These are phyloP conservation scores for Pyrgus malvae DNA, from an alignment of 2,888 invertebrate species.

Conservation along the genomic window DNA sequence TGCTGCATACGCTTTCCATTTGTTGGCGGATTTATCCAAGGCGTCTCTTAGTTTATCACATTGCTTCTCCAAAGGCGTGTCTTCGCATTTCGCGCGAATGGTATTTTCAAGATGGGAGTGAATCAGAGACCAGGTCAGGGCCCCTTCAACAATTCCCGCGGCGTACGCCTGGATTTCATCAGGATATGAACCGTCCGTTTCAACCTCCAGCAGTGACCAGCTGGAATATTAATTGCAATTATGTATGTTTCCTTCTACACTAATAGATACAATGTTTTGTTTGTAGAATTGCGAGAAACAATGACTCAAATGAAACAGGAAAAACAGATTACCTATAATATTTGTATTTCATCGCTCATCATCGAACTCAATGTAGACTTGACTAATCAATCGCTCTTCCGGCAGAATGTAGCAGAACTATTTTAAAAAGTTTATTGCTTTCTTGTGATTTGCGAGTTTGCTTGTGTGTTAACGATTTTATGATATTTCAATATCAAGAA, in stretches of 20 bases:
- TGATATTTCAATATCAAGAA: too few species aligned
- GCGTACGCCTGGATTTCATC: conserved; percentile 93
- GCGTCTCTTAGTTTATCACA: conserved; percentile 85
- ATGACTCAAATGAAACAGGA: conserved; percentile 1
- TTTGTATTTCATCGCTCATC: too few species aligned
- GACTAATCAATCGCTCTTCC: too few species aligned
- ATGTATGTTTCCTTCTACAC: too few species aligned
- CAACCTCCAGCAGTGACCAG: conserved; percentile 91
- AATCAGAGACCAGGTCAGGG: conserved; percentile 90
- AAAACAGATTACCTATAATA: neutral
- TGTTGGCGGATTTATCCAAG: conserved; percentile 84
- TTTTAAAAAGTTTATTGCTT: too few species aligned
- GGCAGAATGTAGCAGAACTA: too few species aligned
- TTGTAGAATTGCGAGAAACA: neutral
- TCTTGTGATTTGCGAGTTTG: too few species aligned
- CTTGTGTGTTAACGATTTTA: too few species aligned
- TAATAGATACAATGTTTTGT: neutral
- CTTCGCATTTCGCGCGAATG: conserved; percentile 73
- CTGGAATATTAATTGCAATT: conserved; percentile 66
- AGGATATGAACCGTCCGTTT: conserved; percentile 86
- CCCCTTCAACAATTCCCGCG: conserved; percentile 92
- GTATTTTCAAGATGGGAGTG: conserved; percentile 90
- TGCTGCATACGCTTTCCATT: conserved; percentile 82
- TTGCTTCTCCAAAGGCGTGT: conserved; percentile 71
- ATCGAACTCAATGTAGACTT: too few species aligned